Evolutionary conservation across 1,140 invertebrate genomes (phyloP), one percentile per base, ranked within the genome.

Genomic region (Alviniconcha marisindica): DNA sequence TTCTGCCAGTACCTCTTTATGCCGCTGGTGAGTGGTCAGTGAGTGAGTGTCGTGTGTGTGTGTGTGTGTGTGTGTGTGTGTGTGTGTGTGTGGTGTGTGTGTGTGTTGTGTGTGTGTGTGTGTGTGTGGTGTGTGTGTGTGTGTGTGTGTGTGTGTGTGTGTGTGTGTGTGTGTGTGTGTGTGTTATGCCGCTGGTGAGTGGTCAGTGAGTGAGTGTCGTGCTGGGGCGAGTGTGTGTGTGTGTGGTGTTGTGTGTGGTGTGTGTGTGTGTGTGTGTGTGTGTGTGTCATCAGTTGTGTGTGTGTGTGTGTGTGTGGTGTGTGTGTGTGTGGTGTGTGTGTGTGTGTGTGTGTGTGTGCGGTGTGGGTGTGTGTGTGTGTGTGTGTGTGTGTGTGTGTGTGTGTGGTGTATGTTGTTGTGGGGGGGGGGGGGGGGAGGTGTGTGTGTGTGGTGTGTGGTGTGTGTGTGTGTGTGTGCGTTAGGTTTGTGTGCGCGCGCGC

Each of bases 1-100:
- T 54, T 88, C 38, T 89, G 89, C 28, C 93, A 93, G 85, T 93
- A 90, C 83, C 42, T 91, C 18, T 83, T 92, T 48, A 93, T 93
- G 91, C 92, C 92, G 7, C 21, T 92, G 87, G 91, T 93, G 85
- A 88, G 90, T 91, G 63, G 10, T 21, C 28, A 40, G 18, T 24
- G 21, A 40, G 31, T 28, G 42, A 4, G 14, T 56, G 36, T 14
- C 48, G 33, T 14, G 42, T 44, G 33, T 38, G 18, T 4, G 4
- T 18, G 4, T 18, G 69, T 73, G 44, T n/a, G n/a, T n/a, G n/a
- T n/a, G n/a, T n/a, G n/a, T 28, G 15, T 69, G 10, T 36, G 14
- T n/a, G 12, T n/a, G n/a, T 36, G 10, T 69, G 63, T 28, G 63
- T 28, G 1, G n/a, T n/a, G 63, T 10, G 63, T 28, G 28, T 1